Evolutionary conservation across 37 sponge, comb jelly and placozoan species (phyloP), one percentile per base, ranked within the genome.

Genomic region (Axinella damicornis): DNA sequence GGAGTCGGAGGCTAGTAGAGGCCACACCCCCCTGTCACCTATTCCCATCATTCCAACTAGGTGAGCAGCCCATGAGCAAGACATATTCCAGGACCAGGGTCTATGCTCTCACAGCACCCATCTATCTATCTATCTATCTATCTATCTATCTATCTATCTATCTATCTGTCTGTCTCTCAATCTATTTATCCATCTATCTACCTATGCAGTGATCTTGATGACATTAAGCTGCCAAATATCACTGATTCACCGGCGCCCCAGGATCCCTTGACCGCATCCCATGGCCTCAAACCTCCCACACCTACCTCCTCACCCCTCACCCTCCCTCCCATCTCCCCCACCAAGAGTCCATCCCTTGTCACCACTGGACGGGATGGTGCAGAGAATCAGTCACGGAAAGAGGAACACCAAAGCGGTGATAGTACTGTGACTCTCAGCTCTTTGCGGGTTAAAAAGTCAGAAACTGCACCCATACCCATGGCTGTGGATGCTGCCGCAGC

Each of bases 311-410:
- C 14, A 22, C 4, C 62, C 62, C n/a, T 61, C 62, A 61, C 67
- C 54, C 68, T 46, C 38, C 81, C 68, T 19, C 81, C 53, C n/a
- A 68, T 68, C 53, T 33, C 68, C 66, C 71, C 64, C 28, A 30
- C 28, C n/a, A 53, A 65, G 24, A 62, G 21, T 17, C 25, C 68
- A 40, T 71, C 86, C 21, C 39, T 40, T 16, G 41, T 53, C 16
- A 62, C 27, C 18, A 24, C 36, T 53, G 19, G 12, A 18, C 70
- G 2, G 5, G 31, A 33, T 12, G 35, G 34, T 67, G 4, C 31
- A 27, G 34, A 19, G 31, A 67, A 2, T 28, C 31, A 32, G 1
- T 14, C 20, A 19, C 31, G 12, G 2, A 18, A 67, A 67, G 31
- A 25, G 28, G 19, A 25, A 14, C 5, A 27, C 5, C 34, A 18